Evolutionary conservation across 2,113 vertebrate genomes (phyloP).

Genomic region (Micronycteris hirsuta): DNA sequence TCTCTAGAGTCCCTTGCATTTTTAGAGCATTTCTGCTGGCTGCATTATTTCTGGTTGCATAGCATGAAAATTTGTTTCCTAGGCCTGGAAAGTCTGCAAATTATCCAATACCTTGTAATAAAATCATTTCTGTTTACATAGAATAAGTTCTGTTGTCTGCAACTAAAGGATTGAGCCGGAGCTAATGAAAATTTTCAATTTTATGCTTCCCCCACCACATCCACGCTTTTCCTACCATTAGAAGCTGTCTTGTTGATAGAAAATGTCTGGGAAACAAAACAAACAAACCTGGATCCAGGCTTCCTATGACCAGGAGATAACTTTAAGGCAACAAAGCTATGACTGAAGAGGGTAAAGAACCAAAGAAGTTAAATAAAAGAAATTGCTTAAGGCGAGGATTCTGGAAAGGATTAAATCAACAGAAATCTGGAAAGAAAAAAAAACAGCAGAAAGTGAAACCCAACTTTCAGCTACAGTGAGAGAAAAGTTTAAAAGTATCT

Average conservation of each 20-base stretch:
- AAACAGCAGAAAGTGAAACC: neutral
- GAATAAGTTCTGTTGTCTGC: neutral
- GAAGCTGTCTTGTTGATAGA: neutral
- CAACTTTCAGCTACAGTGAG: neutral
- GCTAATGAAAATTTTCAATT: neutral
- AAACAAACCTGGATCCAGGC: neutral
- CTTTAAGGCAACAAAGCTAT: neutral
- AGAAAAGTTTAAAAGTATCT: neutral
- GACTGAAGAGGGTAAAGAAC: neutral
- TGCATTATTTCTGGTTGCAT: neutral
- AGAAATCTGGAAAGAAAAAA: neutral
- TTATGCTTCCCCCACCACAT: neutral
- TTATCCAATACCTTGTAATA: neutral
- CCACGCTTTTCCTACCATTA: neutral
- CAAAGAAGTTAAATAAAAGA: neutral
- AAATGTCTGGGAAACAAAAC: neutral
- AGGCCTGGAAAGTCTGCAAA: neutral
- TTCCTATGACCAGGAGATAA: neutral
- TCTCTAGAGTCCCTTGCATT: neutral
- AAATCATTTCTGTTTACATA: neutral
- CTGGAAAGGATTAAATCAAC: neutral
- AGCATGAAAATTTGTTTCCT: neutral
- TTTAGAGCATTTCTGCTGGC: neutral
- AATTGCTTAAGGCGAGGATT: neutral
- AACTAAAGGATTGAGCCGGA: neutral